Evolutionary conservation across 2,888 invertebrate species (phyloP), one percentile per base, ranked within the genome.

Genomic region (Tuta absoluta): DNA sequence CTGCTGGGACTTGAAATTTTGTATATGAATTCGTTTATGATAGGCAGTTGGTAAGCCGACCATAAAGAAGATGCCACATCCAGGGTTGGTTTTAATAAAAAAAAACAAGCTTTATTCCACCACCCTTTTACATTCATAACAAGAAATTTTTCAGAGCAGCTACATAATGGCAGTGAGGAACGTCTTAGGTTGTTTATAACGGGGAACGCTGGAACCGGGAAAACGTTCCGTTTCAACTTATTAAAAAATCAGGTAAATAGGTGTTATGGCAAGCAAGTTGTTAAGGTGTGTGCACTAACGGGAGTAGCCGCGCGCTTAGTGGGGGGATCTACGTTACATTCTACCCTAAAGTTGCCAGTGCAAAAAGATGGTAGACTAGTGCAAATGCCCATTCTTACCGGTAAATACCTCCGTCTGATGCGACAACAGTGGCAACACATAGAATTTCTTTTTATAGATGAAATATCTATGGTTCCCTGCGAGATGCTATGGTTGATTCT

Each of bases 401-500:
- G 68, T 3, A 60, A 67, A 2, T 71, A 71, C 61, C 68, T 75
- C 53, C 66, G 71, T 63, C 63, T 67, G 60, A 75, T 77, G 74
- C 65, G 73, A 23, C 69, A 66, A 65, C 64, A 69, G 62, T 75
- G 73, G 72, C 67, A 70, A 63, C 48, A 72, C 19, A 64, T 71
- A 41, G 68, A 74, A 51, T 75, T 72, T 69, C 49, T 75, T 37
- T 66, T 77, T 62, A 69, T 75, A n/a, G 75, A 75, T 58, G 70
- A 73, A 64, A 71, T 74, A 62, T 77, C 74, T 56, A 74, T 77
- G 75, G 74, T 75, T 7, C 68, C 75, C 0, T 75, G 77, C 69
- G 69, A 77, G 63, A 75, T 73, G 69, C 65, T 75, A 73, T 72
- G 71, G 69, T 74, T 1, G 71, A 76, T 62, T 64, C 68, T 14